Percentiles rank a stretch among this genome's conserved stretches.
Conservation (phyloP, 1,140 invertebrate species). For the Drosophila serrata region DNA sequence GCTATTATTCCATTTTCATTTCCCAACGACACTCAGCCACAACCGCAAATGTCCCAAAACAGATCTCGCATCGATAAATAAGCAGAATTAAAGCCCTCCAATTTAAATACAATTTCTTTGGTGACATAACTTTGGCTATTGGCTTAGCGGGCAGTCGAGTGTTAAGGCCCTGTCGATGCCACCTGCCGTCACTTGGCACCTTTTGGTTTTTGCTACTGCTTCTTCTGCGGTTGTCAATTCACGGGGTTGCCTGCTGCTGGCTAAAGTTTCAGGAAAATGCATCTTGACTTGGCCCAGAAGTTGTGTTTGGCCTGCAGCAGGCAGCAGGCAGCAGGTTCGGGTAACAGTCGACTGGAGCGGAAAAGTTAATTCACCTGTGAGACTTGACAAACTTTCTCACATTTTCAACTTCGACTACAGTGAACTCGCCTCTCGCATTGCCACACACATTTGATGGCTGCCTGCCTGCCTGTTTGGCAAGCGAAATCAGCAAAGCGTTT, state of each 20-base stretch:
- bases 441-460: conserved; percentile 67
- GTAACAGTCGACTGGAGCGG: conserved; percentile 62
- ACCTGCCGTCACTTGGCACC: conserved; percentile 46
- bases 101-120: conserved; percentile 68
- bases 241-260: conserved; percentile 41
- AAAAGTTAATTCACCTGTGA: conserved; percentile 82
- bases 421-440: conserved; percentile 29
- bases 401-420: conserved; percentile 40
- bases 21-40: not conserved
- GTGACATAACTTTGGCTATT: conserved; percentile 58
- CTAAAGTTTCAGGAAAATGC: conserved; percentile 74
- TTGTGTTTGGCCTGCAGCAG: conserved; percentile 63
- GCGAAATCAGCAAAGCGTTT: conserved; percentile 81
- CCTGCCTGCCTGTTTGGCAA: conserved; percentile 48
- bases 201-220: conserved; percentile 17
- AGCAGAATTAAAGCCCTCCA: conserved; percentile 31
- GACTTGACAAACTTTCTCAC: conserved; percentile 76
- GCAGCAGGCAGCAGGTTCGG: conserved; percentile 25
- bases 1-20: conserved; percentile 6
- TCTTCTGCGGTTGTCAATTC: conserved; percentile 74
- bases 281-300: conserved; percentile 74
- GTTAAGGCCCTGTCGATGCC: conserved; percentile 46
- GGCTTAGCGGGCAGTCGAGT: conserved; percentile 59
- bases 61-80: conserved; percentile 19
- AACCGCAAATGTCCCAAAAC: conserved; percentile 20